Evolutionary conservation across 2,113 vertebrate species (phyloP), one percentile per base, ranked within the genome.

Genomic region (Poeciliopsis retropinna): DNA sequence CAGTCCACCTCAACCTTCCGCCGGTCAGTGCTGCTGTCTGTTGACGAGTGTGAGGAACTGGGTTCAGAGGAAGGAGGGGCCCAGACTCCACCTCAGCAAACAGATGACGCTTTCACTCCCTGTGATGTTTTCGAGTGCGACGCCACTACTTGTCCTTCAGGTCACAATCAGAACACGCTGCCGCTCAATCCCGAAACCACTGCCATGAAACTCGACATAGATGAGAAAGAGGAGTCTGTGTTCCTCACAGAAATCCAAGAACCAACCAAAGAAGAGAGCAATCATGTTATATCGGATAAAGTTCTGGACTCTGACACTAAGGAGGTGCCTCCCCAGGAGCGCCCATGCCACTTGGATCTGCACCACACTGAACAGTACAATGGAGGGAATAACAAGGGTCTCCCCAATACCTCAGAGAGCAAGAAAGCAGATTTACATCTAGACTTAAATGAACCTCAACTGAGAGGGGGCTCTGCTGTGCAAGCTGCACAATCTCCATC

Each of bases 21-120:
- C 41, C 95, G 97, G 4, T 98, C 98, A 0, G 94, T 99, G 83
- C 87, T 99, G 75, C 97, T 99, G 64, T 99, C 97, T 0, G 98
- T 99, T 17, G 97, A 99, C 76, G 98, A 99, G 88, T 99, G 98
- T n/a, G 98, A 99, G 87, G 98, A 99, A 87, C 31, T 99, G 76
- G 96, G 95, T 71, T 96, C 96, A 27, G 98, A 99, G 22, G 97
- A 99, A 70, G 94, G 89, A 2, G 95, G 95, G 10, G 85, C 73
- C 61, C 95, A 94, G 25, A 92, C 91, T 28, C 92, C 93, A 5
- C 84, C 75, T 70, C 94, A 91, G 25, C 93, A 87, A 25, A 85
- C 92, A 0, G 3, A 75, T 8, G 93, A 92, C 47, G 81, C 79
- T 22, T 81, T 84, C 39, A 95, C 95, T 34, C 94, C 95, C 47